Percentiles rank a stretch among this genome's conserved stretches.
Conservation (phyloP, 2,113 vertebrate species). For the Hypomesus transpacificus region DNA sequence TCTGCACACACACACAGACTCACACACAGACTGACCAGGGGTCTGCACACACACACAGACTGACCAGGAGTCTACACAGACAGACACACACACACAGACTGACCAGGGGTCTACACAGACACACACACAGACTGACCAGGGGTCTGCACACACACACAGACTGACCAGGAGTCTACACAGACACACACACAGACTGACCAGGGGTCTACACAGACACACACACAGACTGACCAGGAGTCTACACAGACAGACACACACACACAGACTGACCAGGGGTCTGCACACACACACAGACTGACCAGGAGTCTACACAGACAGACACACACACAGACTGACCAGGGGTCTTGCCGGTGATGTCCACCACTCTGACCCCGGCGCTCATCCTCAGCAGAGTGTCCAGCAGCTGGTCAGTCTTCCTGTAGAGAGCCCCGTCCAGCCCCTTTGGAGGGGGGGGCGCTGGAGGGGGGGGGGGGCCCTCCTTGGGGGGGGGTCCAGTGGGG, state of each 20-base stretch:
- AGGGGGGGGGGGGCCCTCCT: constrained; percentile 44
- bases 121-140: constrained; percentile 62
- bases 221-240: too few relatives aligned
- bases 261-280: too few relatives aligned
- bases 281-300: too few relatives aligned
- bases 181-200: constrained; percentile 57
- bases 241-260: too few relatives aligned
- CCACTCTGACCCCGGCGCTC: constrained; percentile 78
- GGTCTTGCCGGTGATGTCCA: constrained; percentile 81
- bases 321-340: constrained; percentile 62
- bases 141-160: too few relatives aligned
- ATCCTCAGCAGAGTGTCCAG: constrained; percentile 83
- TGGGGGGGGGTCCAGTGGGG: constrained; percentile 71
- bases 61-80: too few relatives aligned
- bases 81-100: not conserved
- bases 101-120: constrained; percentile 78
- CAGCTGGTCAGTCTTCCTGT: constrained; percentile 82
- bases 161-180: too few relatives aligned
- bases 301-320: not conserved
- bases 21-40: too few relatives aligned
- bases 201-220: too few relatives aligned
- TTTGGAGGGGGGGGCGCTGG: constrained; percentile 53
- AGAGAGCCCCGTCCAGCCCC: constrained; percentile 72
- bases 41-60: not conserved
- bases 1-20: too few relatives aligned